Conservation (phyloP, 2,888 invertebrate genomes). For the Bruchidius siliquastri region DNA sequence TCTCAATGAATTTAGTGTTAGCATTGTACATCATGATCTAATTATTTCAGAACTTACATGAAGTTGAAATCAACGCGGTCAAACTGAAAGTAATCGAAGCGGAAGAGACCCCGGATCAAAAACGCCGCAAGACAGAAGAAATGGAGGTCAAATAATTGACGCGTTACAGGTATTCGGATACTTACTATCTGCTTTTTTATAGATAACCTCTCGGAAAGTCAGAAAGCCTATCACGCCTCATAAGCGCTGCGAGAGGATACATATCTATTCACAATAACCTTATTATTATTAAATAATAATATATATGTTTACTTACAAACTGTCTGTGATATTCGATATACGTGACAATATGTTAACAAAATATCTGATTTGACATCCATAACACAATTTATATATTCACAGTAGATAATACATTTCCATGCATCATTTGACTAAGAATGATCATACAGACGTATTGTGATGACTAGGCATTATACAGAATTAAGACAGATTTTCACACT, state of each 20-base stretch:
- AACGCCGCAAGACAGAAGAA: conserved; percentile 10
- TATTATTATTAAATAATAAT: no score
- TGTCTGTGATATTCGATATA: not conserved
- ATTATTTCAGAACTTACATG: conserved; percentile 59
- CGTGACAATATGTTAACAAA: not conserved
- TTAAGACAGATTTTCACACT: not conserved
- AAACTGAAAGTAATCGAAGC: conserved; percentile 86
- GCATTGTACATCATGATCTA: not conserved
- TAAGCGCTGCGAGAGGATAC: no score
- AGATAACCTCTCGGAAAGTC: no score
- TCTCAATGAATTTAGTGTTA: no score
- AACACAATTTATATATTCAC: no score
- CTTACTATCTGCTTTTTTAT: no score
- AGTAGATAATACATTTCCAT: no score
- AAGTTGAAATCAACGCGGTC: conserved; percentile 82
- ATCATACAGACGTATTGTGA: no score
- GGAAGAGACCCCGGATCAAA: conserved; percentile 56
- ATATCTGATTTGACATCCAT: not conserved
- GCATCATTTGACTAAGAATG: no score
- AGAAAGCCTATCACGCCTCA: no score
- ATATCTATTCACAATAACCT: no score
- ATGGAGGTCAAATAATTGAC: not conserved
- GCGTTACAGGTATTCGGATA: not conserved
- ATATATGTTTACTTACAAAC: no score
- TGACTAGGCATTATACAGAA: not conserved